phyloP scores from a whole-genome alignment of 2,888 invertebrate species.

The Therioaphis trifolii region DNA sequence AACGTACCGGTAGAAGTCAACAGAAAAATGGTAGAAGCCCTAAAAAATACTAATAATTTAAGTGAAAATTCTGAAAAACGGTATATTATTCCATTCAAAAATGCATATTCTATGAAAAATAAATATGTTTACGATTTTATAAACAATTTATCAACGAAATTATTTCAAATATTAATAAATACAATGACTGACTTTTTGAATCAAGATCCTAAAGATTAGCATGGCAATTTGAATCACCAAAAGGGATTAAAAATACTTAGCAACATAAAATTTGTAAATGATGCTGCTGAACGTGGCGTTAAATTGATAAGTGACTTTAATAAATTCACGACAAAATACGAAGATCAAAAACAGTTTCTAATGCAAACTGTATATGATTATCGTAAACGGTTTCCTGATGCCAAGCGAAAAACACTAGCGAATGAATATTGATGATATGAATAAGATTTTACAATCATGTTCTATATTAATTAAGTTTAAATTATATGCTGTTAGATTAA shows the following conservation, averaged over 20 bases:
- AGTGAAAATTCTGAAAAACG: not conserved
- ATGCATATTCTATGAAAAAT: not conserved
- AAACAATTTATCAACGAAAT: not conserved
- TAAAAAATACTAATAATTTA: not conserved
- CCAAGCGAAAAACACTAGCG: too few species aligned
- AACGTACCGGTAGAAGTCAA: not conserved
- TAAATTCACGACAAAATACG: too few species aligned
- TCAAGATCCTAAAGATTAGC: not conserved
- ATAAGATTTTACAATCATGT: too few species aligned
- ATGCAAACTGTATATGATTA: too few species aligned
- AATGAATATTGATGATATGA: too few species aligned
- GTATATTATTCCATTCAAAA: not conserved
- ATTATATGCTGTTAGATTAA: too few species aligned
- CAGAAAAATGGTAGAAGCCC: not conserved
- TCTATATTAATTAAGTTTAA: too few species aligned
- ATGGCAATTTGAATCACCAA: not conserved
- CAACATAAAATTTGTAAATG: not conserved
- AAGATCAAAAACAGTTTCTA: too few species aligned
- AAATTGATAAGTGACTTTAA: too few species aligned
- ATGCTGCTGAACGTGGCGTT: constrained; percentile 6
- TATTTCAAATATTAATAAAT: not conserved
- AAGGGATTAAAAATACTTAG: not conserved
- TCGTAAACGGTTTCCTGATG: too few species aligned
- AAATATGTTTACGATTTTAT: not conserved
- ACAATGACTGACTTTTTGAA: not conserved